Evolutionary conservation across 2,797 vertebrate genomes (phyloP).

Genomic region (Carapus acus): DNA sequence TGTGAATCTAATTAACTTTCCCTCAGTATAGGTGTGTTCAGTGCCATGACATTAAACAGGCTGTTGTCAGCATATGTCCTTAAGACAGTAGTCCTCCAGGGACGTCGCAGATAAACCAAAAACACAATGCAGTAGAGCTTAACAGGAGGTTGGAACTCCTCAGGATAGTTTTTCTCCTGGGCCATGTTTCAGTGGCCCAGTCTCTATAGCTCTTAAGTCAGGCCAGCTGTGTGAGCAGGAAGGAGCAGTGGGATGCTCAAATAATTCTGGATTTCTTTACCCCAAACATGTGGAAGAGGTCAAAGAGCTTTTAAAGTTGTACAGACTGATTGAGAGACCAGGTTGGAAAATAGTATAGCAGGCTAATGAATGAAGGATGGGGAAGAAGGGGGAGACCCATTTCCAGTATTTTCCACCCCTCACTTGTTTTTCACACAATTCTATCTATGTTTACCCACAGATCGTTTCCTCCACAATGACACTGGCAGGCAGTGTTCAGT

Average conservation of each 20-base stretch:
- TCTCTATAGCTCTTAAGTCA: background rate
- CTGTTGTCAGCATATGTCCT: conserved; percentile 60
- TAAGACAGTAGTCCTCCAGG: conserved; percentile 40
- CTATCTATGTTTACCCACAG: background rate
- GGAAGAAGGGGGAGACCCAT: background rate
- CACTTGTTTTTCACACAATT: conserved; percentile 1
- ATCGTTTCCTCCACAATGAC: background rate
- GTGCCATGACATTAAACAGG: conserved; percentile 72
- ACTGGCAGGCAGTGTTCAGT: background rate
- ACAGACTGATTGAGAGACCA: background rate
- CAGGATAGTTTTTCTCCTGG: background rate
- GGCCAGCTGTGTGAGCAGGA: background rate
- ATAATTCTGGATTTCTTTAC: background rate
- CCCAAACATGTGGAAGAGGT: conserved; percentile 10
- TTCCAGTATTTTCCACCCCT: conserved; percentile 11
- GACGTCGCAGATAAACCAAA: conserved; percentile 37
- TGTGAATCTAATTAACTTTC: conserved; percentile 77
- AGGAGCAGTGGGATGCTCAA: background rate
- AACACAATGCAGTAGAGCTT: conserved; percentile 24
- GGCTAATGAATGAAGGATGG: background rate
- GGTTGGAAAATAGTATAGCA: background rate
- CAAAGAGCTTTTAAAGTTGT: conserved; percentile 18
- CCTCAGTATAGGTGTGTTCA: conserved; percentile 72
- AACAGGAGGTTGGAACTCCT: background rate
- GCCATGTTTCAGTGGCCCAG: background rate